Percentiles rank a stretch among this genome's conserved stretches.
phyloP scores from a whole-genome alignment of 1,140 invertebrate genomes.

The Achroia grisella region DNA sequence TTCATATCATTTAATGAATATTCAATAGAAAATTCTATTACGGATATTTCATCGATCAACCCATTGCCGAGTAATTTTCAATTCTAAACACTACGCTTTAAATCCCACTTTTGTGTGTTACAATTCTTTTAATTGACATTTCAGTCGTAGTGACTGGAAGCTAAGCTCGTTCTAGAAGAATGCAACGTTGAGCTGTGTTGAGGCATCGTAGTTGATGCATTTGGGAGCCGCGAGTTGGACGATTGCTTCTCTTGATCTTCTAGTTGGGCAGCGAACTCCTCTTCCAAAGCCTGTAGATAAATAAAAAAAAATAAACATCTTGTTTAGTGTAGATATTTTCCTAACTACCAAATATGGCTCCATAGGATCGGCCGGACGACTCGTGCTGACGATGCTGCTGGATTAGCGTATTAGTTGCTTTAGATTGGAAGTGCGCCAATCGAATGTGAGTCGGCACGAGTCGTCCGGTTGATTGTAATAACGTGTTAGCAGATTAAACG shows the following conservation, averaged over 20 bases:
- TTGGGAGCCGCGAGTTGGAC: constrained; percentile 41
- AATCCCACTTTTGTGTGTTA: not conserved
- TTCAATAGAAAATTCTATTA: not conserved
- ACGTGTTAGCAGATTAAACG: too few species aligned
- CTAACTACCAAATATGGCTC: too few species aligned
- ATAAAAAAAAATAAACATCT: not conserved
- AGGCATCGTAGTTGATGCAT: constrained; percentile 41
- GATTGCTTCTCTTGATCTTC: constrained; percentile 77
- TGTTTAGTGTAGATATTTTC: too few species aligned
- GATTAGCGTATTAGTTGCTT: too few species aligned
- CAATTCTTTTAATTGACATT: not conserved
- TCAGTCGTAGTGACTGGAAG: constrained; percentile 66
- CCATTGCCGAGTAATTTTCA: not conserved
- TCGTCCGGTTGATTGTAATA: too few species aligned
- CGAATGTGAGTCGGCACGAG: too few species aligned
- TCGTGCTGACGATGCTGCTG: too few species aligned
- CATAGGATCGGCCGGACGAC: too few species aligned
- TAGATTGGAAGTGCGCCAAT: too few species aligned
- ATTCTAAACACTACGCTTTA: not conserved
- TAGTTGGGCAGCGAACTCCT: constrained; percentile 78
- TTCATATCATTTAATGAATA: not conserved
- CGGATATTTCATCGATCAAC: not conserved
- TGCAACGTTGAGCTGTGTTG: constrained; percentile 56
- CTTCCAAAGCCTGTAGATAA: constrained; percentile 76
- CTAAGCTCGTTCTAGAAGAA: constrained; percentile 60